A percentile compares a stretch with the other conserved stretches of the same genome.
phyloP scores from a whole-genome alignment of 2,113 vertebrate genomes.

The Poicephalus gulielmi region DNA sequence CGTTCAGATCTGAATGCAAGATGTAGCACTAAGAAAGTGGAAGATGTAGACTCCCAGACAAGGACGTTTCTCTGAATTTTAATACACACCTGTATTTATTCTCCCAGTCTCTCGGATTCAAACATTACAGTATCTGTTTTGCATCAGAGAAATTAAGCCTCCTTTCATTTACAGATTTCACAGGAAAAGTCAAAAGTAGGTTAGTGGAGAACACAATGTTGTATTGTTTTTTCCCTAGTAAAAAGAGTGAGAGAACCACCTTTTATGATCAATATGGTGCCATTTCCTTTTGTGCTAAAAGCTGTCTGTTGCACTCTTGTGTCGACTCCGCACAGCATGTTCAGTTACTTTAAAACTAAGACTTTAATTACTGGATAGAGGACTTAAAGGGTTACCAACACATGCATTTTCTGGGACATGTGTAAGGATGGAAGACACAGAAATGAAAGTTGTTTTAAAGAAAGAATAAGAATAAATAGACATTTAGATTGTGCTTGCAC shows the following conservation, averaged over 20 bases:
- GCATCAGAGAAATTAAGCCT: neutral
- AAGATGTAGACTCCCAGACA: slow-evolving; percentile 17
- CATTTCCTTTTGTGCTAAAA: slow-evolving; percentile 14
- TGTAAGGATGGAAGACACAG: neutral
- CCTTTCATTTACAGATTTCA: slow-evolving; percentile 13
- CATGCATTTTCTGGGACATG: neutral
- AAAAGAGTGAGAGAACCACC: neutral
- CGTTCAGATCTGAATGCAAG: slow-evolving; percentile 26
- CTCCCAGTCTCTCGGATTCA: neutral
- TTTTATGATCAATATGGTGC: slow-evolving; percentile 5
- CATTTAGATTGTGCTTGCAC: neutral
- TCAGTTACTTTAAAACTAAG: neutral
- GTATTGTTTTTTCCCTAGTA: neutral
- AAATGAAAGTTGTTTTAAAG: neutral
- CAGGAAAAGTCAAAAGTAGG: neutral
- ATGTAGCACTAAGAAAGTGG: slow-evolving; percentile 38
- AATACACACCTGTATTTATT: slow-evolving; percentile 56
- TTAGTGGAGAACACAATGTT: neutral
- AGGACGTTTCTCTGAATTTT: slow-evolving; percentile 37
- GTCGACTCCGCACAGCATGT: neutral
- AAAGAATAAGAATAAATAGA: neutral
- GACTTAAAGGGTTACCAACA: neutral
- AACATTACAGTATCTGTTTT: neutral
- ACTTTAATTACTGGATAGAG: neutral
- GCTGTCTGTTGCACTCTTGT: neutral